These are phyloP conservation scores for Julus scandinavius DNA, from an alignment of 2,888 invertebrate genomes.

Conservation along the genomic window DNA sequence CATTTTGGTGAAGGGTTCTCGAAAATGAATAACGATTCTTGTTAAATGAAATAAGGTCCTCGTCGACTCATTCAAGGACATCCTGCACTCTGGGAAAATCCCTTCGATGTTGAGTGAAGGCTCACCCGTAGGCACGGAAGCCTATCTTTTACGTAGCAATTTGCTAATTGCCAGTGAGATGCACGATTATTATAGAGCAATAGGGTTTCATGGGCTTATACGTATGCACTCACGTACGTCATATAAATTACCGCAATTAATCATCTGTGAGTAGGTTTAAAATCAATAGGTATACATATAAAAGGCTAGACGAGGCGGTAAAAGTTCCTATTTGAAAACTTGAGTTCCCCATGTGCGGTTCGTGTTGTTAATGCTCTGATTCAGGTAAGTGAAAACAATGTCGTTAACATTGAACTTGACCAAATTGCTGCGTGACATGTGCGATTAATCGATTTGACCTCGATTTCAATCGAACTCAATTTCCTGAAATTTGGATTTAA, in stretches of 20 bases:
- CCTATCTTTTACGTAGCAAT: not conserved
- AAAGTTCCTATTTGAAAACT: not conserved
- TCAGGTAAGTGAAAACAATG: not conserved
- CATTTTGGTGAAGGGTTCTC: not conserved
- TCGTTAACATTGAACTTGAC: conserved; percentile 5
- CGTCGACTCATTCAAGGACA: conserved; percentile 33
- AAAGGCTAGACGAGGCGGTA: not conserved
- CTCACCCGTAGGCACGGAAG: not conserved
- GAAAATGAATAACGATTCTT: not conserved
- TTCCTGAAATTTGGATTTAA: no score
- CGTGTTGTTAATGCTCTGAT: not conserved
- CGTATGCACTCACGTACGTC: not conserved
- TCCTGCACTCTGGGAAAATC: not conserved
- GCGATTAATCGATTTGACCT: no score
- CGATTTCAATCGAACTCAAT: no score
- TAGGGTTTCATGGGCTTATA: not conserved
- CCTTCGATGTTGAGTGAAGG: not conserved
- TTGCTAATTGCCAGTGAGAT: not conserved
- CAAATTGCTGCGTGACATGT: not conserved
- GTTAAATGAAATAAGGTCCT: not conserved
- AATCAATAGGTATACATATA: not conserved
- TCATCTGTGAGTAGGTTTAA: not conserved
- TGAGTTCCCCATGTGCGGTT: not conserved
- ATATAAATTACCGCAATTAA: not conserved
- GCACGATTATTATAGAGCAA: conserved; percentile 10